phyloP scores from a whole-genome alignment of 2,113 vertebrate species.

The Proteles cristata region DNA sequence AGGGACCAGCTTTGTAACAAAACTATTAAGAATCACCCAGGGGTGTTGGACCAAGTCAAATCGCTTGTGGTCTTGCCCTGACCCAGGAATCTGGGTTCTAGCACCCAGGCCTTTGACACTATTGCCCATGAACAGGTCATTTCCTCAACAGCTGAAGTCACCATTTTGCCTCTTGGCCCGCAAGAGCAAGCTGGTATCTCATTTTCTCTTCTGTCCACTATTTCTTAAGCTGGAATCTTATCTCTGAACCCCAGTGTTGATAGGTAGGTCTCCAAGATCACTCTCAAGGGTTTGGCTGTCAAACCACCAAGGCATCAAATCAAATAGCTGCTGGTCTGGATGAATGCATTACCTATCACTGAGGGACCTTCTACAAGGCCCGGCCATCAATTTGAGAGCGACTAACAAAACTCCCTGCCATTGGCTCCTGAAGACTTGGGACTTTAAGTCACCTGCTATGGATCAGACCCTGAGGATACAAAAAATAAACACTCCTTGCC shows the following conservation, averaged over 20 bases:
- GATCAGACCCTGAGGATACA: not conserved
- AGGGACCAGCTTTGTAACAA: not conserved
- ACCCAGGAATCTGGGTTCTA: not conserved
- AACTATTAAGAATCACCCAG: not conserved
- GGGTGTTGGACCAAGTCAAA: not conserved
- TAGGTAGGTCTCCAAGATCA: not conserved
- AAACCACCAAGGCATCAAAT: not conserved
- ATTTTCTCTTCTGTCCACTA: not conserved
- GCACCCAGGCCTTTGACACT: not conserved
- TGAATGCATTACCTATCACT: not conserved
- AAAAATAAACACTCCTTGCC: not conserved
- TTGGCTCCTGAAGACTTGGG: not conserved
- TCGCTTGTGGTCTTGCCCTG: not conserved
- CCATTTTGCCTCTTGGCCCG: not conserved
- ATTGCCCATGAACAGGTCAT: not conserved
- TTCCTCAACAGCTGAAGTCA: not conserved
- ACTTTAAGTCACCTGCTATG: not conserved
- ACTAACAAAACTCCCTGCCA: not conserved
- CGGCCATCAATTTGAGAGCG: not conserved
- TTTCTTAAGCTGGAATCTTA: conserved; percentile 38
- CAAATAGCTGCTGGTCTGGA: not conserved
- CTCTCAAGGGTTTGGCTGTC: not conserved
- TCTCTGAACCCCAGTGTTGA: not conserved
- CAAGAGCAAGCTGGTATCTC: not conserved
- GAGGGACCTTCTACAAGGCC: not conserved